These are phyloP conservation scores for Apis dorsata DNA, from an alignment of 1,140 invertebrate species.

Conservation along the genomic window DNA sequence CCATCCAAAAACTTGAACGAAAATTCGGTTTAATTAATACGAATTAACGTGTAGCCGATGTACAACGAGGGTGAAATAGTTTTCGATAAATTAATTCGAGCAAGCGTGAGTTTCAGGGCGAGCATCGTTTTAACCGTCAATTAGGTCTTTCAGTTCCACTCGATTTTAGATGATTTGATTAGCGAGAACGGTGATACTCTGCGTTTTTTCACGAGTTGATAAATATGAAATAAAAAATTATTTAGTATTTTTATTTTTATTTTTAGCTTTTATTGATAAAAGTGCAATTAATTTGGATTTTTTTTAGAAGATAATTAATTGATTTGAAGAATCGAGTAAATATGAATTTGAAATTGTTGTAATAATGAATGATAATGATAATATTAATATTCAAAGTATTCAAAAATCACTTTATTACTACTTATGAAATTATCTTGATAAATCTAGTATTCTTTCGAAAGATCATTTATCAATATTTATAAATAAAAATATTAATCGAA, in stretches of 20 bases:
- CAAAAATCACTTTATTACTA: too few species aligned
- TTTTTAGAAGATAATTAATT: too few species aligned
- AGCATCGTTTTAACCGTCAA: slow-evolving; percentile 13
- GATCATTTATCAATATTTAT: not conserved
- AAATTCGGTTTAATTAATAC: slow-evolving; percentile 39
- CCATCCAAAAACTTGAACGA: slow-evolving; percentile 23
- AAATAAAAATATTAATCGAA: not conserved
- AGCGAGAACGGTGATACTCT: not conserved
- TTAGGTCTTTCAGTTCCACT: not conserved
- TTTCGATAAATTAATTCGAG: slow-evolving; percentile 30
- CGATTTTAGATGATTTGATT: slow-evolving; percentile 2
- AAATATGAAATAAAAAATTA: not conserved
- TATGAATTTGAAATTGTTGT: too few species aligned
- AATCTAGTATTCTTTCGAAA: too few species aligned
- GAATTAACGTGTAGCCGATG: slow-evolving; percentile 23
- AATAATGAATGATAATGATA: too few species aligned
- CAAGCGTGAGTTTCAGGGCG: not conserved
- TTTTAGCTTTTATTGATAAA: too few species aligned
- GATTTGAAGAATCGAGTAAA: too few species aligned
- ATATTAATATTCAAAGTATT: too few species aligned
- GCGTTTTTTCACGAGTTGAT: not conserved
- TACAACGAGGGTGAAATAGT: slow-evolving; percentile 31
- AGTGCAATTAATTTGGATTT: too few species aligned
- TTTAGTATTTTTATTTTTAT: too few species aligned
- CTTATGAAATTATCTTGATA: too few species aligned